phyloP scores from a whole-genome alignment of 1,140 invertebrate genomes.

The Drosophila eugracilis region DNA sequence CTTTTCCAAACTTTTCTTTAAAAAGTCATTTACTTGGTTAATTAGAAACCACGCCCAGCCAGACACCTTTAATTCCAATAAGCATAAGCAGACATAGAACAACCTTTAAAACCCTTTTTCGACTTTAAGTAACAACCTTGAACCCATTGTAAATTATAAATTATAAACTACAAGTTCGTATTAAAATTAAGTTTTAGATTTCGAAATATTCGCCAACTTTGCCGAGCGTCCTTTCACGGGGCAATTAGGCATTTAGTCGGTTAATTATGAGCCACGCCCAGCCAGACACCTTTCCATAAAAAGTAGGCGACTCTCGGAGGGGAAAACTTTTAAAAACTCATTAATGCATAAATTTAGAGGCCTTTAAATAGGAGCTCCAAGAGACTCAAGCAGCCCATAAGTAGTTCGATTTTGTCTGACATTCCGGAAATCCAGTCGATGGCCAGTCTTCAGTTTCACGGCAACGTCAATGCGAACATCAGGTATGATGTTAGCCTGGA shows the following conservation, averaged over 20 bases:
- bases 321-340: slow-evolving; percentile 79
- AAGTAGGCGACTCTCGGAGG: no score
- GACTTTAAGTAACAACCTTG: slow-evolving; percentile 1
- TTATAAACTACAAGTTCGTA: slow-evolving; percentile 9
- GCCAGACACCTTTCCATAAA: slow-evolving; percentile 19
- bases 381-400: slow-evolving; percentile 7
- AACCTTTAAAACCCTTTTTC: no score
- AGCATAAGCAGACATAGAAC: not conserved
- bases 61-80: slow-evolving; percentile 5
- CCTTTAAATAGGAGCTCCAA: slow-evolving; percentile 52
- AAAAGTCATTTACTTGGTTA: slow-evolving; percentile 40
- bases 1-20: slow-evolving; percentile 5
- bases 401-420: slow-evolving; percentile 24
- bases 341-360: slow-evolving; percentile 74
- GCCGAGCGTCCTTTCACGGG: not conserved
- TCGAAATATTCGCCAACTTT: slow-evolving; percentile 34
- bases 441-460: slow-evolving; percentile 66
- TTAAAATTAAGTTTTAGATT: slow-evolving; percentile 4
- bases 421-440: slow-evolving; percentile 27
- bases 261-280: slow-evolving; percentile 47
- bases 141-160: not conserved
- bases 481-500: slow-evolving; percentile 45
- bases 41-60: slow-evolving; percentile 26
- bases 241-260: slow-evolving; percentile 53
- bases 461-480: slow-evolving; percentile 47